phyloP scores from a whole-genome alignment of 2,888 invertebrate genomes.

The Oscheius sp. region DNA sequence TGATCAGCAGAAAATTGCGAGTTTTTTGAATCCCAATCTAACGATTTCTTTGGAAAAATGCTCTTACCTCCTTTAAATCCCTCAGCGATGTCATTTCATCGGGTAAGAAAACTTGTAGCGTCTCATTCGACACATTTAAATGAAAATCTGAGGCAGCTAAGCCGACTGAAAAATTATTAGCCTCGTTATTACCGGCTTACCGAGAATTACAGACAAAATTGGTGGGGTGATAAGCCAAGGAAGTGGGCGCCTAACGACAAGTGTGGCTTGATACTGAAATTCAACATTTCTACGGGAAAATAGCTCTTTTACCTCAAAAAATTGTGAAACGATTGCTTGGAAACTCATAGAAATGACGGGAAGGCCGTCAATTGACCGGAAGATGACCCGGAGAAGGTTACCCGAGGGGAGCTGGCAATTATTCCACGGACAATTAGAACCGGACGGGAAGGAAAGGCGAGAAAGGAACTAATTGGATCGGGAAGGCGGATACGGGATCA shows the following conservation, averaged over 20 bases:
- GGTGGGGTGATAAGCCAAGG: conserved; percentile 68
- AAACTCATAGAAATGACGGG: conserved; percentile 56
- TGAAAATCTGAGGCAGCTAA: conserved; percentile 51
- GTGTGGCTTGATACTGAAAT: conserved; percentile 66
- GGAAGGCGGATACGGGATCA: too few species aligned
- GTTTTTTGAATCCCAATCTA: too few species aligned
- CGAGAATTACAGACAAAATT: conserved; percentile 52
- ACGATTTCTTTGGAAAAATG: background rate
- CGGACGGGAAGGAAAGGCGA: too few species aligned
- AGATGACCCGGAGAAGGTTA: background rate
- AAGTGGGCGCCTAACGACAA: conserved; percentile 69
- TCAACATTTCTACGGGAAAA: background rate
- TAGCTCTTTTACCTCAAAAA: conserved; percentile 61
- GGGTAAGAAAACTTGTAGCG: conserved; percentile 70
- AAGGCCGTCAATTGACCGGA: conserved; percentile 32
- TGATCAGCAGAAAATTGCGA: too few species aligned
- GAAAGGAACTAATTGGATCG: too few species aligned
- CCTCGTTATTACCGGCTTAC: conserved; percentile 19
- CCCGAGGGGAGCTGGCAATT: too few species aligned
- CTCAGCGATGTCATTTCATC: conserved; percentile 67
- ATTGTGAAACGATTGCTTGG: conserved; percentile 67
- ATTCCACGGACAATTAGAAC: too few species aligned
- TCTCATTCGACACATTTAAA: conserved; percentile 58
- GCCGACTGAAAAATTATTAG: conserved; percentile 37
- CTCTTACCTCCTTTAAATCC: conserved; percentile 57